Evolutionary conservation across 2,888 invertebrate species (phyloP), one percentile per base, ranked within the genome.

Genomic region (Ichneumoninae sp.): DNA sequence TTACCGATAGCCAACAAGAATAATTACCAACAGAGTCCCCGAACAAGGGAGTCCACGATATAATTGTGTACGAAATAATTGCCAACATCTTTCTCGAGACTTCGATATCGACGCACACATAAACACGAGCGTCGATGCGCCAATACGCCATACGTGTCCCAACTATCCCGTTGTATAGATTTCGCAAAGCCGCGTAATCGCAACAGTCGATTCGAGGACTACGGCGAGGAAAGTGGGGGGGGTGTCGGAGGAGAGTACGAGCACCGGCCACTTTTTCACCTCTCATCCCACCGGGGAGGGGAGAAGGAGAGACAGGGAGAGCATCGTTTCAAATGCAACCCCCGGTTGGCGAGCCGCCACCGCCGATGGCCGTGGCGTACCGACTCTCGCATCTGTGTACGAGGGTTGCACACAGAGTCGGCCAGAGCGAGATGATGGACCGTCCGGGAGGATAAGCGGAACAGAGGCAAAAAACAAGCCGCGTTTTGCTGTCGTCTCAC

Each of bases 171-270:
- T n/a, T 71, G 36, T 65, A 80, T 66, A 84, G 85, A 87, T 86
- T 90, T 90, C 89, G 87, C 89, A 88, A 89, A 90, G 89, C 91
- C 90, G 85, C 91, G 92, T 92, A 92, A 92, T 92, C 92, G 91
- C 91, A 92, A 92, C 91, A 91, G 91, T 91, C 91, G 91, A 91
- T 92, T 89, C 89, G 81, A 63, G 66, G 69, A 60, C 71, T 63
- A 79, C 73, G 81, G 10, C 30, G 78, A 44, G 30, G 8, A 8
- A 69, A n/a, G 54, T 22, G 8, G 33, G 30, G 30, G 26, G 19
- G 7, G 40, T 10, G 33, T 30, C 40, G 66, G 30, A 75, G 66
- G 71, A 78, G 40, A 60, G 60, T 44, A 47, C 52, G 33, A 60
- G 65, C 22, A 79, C 79, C 77, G 63, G 75, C 80, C 76, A 83